Evolutionary conservation across 2,888 invertebrate genomes (phyloP), one percentile per base, ranked within the genome.

Genomic region (Aphelenchoides bicaudatus): DNA sequence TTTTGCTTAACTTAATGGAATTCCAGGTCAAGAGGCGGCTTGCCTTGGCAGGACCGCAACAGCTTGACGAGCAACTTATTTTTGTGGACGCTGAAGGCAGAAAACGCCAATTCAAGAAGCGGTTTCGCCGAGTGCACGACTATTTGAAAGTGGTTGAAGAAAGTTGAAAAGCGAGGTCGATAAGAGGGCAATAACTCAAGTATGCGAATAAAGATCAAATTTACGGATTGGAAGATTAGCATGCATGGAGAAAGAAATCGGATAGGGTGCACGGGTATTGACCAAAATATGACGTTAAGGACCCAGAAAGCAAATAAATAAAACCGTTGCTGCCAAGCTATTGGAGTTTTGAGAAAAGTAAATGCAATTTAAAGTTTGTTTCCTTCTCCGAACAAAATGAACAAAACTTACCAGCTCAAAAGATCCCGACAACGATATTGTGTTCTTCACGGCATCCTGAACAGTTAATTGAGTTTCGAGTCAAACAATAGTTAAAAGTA

Each of bases 381-480:
- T 25, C 25, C 39, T 27, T 39, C 25, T 27, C 25, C 23, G 25
- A 4, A 5, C 4, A 5, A 4, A 5, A 5, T 25, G 39, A 39
- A 39, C 13, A 34, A 39, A 39, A 13, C 75, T 65, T 50, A 78
- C 78, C 72, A 78, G 58, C 46, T 78, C 78, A 51, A 78, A 78
- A 56, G 73, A 74, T 50, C 78, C 78, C 25, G 75, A 74, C 27
- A 78, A 65, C 29, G 63, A 66, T 58, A 78, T 78, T 34, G 78
- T 78, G 65, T 78, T 78, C 56, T 75, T 74, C 49, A 74, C 75
- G 53, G 75, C 75, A 59, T 78, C 78, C 76, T 76, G 67, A 56
- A 61, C 58, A 13, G 19, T 21, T 27, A 21, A 48, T 48, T 27
- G 6, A 6, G 43, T 21, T 3, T 30, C 3, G 13, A 13, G n/a